Base-by-base conservation (phyloP, 2,888 invertebrate genomes). In the Gari tellinella region DNA sequence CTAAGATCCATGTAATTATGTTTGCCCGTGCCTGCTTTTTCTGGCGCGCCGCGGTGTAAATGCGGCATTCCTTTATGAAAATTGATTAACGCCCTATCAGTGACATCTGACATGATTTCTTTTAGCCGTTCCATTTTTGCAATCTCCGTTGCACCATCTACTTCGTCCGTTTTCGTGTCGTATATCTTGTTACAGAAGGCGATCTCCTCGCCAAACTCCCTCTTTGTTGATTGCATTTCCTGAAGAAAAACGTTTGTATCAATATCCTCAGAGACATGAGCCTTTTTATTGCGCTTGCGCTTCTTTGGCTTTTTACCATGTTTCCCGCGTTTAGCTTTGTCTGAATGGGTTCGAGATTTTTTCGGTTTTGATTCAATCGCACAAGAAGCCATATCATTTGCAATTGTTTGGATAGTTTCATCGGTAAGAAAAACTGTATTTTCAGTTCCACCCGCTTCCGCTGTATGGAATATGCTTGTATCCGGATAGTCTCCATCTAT, bases 171-270 rank as follows among this genome's bases (percentile, higher is more conserved):
- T 15, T 61, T 61, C 7, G 67, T 38, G 17, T 46, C 61, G 25
- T 67, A 67, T 19, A 67, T 60, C 25, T 61, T 67, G 23, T 67
- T 67, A 26, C 67, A 60, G 41, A 67, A 53, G 2, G 41, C 48
- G 8, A 67, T 40, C 31, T 67, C 67, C 1, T 67, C 49, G 5
- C 61, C 67, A 40, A 67, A 67, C 15, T 61, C 60, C 17, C 37
- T 66, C 8, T 21, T 23, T 31, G 43, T 43, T 7, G 37, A 21
- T n/a, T n/a, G 8, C 5, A 17, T 17, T 8, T 26, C 19, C 17
- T 31, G 31, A 10, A 56, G 14, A 21, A 23, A 21, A n/a, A 23
- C 25, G 17, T 41, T 41, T 25, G 23, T 23, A 2, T 25, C 37
- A 26, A 41, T 23, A 5, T 40, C 37, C 15, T 31, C 51, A 19